Evolutionary conservation across 2,113 vertebrate species (phyloP).

Genomic region (Micronycteris hirsuta): DNA sequence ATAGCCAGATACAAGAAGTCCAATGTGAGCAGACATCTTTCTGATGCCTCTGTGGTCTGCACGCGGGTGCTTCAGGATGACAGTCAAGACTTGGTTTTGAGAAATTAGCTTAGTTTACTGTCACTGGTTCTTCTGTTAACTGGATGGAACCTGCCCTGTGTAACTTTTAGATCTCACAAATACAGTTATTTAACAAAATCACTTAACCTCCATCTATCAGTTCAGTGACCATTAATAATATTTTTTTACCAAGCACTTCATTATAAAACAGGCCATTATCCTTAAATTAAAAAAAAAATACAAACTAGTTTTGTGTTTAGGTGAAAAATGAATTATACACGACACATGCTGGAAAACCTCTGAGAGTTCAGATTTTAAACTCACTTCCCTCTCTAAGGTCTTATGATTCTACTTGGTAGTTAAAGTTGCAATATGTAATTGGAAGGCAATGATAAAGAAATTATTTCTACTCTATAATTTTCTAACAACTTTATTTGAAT

Average conservation of each 20-base stretch:
- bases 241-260: background rate
- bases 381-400: background rate
- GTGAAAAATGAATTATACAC: background rate
- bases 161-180: background rate
- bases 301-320: background rate
- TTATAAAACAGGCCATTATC: background rate
- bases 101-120: background rate
- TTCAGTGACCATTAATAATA: background rate
- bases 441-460: conserved; percentile 5
- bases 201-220: background rate
- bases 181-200: background rate
- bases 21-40: background rate
- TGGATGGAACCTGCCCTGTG: background rate
- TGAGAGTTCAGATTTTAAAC: background rate
- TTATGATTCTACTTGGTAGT: conserved; percentile 10
- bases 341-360: background rate
- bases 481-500: background rate
- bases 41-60: background rate
- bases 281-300: background rate
- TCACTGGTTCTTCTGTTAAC: background rate
- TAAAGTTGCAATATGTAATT: conserved; percentile 1
- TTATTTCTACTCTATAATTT: background rate
- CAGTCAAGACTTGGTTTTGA: background rate
- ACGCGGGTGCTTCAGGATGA: background rate
- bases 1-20: background rate